A percentile compares a stretch with the other conserved stretches of the same genome.
phyloP scores from a whole-genome alignment of 2,113 vertebrate genomes.

The Xiphophorus couchianus region DNA sequence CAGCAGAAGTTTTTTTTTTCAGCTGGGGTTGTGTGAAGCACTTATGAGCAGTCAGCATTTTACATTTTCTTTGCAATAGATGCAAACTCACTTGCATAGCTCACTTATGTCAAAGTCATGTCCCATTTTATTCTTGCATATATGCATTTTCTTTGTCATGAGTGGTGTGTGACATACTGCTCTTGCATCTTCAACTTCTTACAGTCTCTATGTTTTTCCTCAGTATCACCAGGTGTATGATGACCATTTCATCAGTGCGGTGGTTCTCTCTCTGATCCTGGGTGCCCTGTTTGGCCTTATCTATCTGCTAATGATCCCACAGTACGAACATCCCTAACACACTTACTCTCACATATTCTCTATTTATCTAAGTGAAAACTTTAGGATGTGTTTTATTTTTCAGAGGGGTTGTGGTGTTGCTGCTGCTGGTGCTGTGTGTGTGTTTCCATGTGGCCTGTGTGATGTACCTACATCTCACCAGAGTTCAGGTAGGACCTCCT shows the following conservation, averaged over 20 bases:
- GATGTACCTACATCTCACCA: slow-evolving; percentile 94
- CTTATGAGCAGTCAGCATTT: neutral
- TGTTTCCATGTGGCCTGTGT: slow-evolving; percentile 96
- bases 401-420: slow-evolving; percentile 90
- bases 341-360: slow-evolving; percentile 8
- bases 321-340: slow-evolving; percentile 82
- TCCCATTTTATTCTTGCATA: rapidly evolving
- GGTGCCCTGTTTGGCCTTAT: slow-evolving; percentile 92
- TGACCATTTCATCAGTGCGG: slow-evolving; percentile 94
- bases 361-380: neutral
- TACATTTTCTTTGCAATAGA: neutral
- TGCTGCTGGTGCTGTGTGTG: slow-evolving; percentile 93
- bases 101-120: neutral
- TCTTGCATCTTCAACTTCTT: neutral
- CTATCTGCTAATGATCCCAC: slow-evolving; percentile 96
- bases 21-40: neutral
- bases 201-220: slow-evolving; percentile 22
- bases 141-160: neutral
- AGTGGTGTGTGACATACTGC: neutral
- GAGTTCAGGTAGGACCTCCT: slow-evolving; percentile 87
- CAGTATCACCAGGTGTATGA: slow-evolving; percentile 97
- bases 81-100: neutral
- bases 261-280: slow-evolving; percentile 92
- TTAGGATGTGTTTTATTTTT: slow-evolving; percentile 15
- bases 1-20: neutral